Evolutionary conservation across 2,888 invertebrate genomes (phyloP).

Genomic region (Cepaea hortensis): DNA sequence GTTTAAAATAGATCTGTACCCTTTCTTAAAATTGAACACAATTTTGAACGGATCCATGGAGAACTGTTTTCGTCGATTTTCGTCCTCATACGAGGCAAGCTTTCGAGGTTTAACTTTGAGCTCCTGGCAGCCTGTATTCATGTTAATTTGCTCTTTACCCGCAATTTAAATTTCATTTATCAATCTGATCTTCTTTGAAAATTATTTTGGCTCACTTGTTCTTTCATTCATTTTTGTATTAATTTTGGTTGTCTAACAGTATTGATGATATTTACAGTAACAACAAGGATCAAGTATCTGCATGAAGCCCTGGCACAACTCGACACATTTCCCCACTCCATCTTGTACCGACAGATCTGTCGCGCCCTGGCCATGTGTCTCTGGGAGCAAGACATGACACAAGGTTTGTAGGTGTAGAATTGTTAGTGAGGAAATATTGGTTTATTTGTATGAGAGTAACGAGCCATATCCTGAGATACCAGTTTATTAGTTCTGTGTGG

Average conservation of each 20-base stretch:
- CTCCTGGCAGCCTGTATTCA: too few relatives aligned
- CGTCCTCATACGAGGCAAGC: too few relatives aligned
- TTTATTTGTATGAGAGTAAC: not conserved
- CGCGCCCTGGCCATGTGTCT: conserved; percentile 59
- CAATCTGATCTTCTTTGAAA: too few relatives aligned
- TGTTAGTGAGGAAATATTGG: not conserved
- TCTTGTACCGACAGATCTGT: conserved; percentile 65
- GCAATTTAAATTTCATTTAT: too few relatives aligned
- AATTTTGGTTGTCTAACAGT: not conserved
- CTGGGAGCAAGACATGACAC: conserved; percentile 18
- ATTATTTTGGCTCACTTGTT: too few relatives aligned
- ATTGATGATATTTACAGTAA: not conserved
- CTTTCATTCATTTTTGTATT: too few relatives aligned
- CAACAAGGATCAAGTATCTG: conserved; percentile 44
- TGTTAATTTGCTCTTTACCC: too few relatives aligned
- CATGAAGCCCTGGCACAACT: conserved; percentile 60
- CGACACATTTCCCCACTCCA: conserved; percentile 62
- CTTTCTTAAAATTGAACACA: too few relatives aligned
- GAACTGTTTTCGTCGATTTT: too few relatives aligned
- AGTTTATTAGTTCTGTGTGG: not conserved
- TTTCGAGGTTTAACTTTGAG: too few relatives aligned
- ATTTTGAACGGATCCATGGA: too few relatives aligned
- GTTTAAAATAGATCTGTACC: too few relatives aligned
- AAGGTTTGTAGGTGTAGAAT: not conserved
- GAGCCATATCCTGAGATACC: not conserved